Evolutionary conservation across 35 echinoderm and acorn worm genomes (phyloP), one percentile per base, ranked within the genome.

Genomic region (Hemicentrotus pulcherrimus): DNA sequence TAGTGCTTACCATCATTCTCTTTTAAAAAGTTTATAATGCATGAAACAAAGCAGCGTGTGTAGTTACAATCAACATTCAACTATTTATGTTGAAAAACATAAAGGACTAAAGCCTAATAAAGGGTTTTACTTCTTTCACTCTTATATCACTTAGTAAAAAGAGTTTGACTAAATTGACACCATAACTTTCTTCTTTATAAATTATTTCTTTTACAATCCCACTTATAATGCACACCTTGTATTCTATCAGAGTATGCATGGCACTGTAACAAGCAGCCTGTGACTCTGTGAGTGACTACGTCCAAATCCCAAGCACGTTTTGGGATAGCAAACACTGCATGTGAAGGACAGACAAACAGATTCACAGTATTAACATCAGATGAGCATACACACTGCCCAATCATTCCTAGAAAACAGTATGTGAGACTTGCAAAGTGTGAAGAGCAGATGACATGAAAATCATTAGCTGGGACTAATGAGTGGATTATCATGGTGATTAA

Each of bases 401-500:
- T 28, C 19, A 22, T 78, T 6, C 19, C 22, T n/a, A 55, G 50
- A 55, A 55, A 12, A 15, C 50, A 55, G 50, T 10, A 55, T 55
- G 65, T 78, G 28, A 28, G 65, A 22, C 8, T 78, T 78, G n/a
- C n/a, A 78, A 78, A 30, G 65, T 78, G 65, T 78, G 65, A 78
- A 78, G 65, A 78, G 65, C 22, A 78, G 65, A 78, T 78, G 65
- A 78, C 65, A 78, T 78, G 65, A 78, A 78, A 78, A 78, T 78
- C 65, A 78, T 78, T 78, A 78, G 65, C 22, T 78, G 65, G 65
- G 65, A 78, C 65, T 55, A 78, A 78, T 78, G 4, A 78, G 15
- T 78, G 65, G 19, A 22, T 78, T 28, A 78, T 78, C 65, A 78
- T 15, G 65, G 65, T 78, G 65, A 78, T 78, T n/a, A 78, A 78